phyloP scores from a whole-genome alignment of 2,113 vertebrate genomes.

The Propithecus coquereli region DNA sequence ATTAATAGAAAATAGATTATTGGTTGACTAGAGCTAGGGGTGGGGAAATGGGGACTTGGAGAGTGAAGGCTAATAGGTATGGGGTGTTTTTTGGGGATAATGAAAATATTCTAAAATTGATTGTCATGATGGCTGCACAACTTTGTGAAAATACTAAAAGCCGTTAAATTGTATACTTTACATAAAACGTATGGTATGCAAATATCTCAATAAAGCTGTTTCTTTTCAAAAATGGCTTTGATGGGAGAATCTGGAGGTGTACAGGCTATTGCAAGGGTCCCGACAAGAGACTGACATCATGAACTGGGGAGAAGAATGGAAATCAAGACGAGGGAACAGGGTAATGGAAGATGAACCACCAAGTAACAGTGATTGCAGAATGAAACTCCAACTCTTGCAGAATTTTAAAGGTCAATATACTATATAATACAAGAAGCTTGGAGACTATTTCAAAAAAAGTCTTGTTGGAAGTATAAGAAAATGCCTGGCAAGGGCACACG shows the following conservation, averaged over 20 bases:
- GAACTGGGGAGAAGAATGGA: not conserved
- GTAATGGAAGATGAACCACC: not conserved
- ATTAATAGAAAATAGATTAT: not conserved
- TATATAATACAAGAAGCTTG: not conserved
- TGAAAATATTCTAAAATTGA: not conserved
- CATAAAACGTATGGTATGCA: not conserved
- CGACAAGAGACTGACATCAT: not conserved
- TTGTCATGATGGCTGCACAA: not conserved
- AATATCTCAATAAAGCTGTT: not conserved
- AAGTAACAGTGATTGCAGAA: not conserved
- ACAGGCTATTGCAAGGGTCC: not conserved
- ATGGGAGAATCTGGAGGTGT: not conserved
- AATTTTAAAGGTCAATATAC: not conserved
- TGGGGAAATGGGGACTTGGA: not conserved
- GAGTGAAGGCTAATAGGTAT: not conserved
- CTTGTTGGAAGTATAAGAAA: not conserved
- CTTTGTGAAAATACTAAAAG: not conserved
- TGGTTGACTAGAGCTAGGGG: not conserved
- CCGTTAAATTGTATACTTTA: not conserved
- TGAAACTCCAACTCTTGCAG: not conserved
- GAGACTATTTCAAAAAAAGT: not conserved
- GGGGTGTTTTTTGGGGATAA: not conserved
- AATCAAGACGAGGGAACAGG: not conserved
- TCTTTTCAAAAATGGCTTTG: not conserved
- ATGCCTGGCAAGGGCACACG: not conserved